phyloP scores from a whole-genome alignment of 1,140 invertebrate species.

The Leptinotarsa lineolata region DNA sequence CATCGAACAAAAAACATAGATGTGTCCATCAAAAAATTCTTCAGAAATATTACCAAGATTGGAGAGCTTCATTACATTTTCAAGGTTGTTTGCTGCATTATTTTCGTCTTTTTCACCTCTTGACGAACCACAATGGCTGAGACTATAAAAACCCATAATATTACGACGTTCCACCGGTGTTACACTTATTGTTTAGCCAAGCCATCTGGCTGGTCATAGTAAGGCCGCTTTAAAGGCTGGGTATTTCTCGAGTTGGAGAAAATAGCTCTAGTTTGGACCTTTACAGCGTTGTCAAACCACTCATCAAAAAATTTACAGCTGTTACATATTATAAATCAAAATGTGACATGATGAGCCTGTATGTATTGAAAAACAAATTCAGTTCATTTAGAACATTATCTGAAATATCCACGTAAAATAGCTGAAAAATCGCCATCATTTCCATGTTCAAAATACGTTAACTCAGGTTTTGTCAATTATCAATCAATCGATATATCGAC shows the following conservation, averaged over 20 bases:
- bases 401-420: too few relatives aligned
- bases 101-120: not conserved
- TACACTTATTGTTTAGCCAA: conserved; percentile 26
- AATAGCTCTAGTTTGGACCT: conserved; percentile 14
- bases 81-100: conserved; percentile 16
- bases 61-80: not conserved
- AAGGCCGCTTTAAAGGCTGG: conserved; percentile 22
- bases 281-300: conserved; percentile 12
- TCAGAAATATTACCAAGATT: too few relatives aligned
- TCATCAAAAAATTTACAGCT: not conserved
- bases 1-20: too few relatives aligned
- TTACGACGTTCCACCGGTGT: conserved; percentile 27
- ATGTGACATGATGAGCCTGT: too few relatives aligned
- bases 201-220: conserved; percentile 28
- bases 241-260: conserved; percentile 14
- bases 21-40: too few relatives aligned
- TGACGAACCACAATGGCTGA: conserved; percentile 25
- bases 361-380: too few relatives aligned
- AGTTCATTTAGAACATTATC: too few relatives aligned
- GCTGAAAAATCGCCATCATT: too few relatives aligned
- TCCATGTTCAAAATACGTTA: too few relatives aligned
- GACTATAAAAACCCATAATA: conserved; percentile 24
- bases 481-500: too few relatives aligned
- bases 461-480: too few relatives aligned
- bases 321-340: too few relatives aligned